These are phyloP conservation scores for Archips crataeganus DNA, from an alignment of 2,888 invertebrate species.

Conservation along the genomic window DNA sequence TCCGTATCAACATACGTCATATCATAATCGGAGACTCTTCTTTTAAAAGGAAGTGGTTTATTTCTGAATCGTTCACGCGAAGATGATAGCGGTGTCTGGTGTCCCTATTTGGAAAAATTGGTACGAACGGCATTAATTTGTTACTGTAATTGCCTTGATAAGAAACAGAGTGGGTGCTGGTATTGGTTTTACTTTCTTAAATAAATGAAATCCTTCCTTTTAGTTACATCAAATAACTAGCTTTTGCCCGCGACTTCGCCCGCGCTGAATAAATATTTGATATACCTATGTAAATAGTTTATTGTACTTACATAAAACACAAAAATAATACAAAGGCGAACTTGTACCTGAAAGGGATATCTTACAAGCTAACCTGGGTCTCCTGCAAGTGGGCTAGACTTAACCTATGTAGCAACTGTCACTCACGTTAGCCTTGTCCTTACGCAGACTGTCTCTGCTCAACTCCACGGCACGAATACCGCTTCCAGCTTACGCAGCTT, in stretches of 20 bases:
- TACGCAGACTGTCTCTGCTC: conserved; percentile 89
- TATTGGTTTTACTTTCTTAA: neutral
- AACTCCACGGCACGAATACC: conserved; percentile 91
- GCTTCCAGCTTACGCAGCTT: conserved; percentile 92
- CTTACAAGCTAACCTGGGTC: too few relatives aligned
- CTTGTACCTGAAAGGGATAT: too few relatives aligned
- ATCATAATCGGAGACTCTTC: conserved; percentile 12
- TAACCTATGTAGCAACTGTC: too few relatives aligned
- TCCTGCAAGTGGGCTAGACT: too few relatives aligned
- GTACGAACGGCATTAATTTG: neutral
- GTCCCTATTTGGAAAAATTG: conserved; percentile 1
- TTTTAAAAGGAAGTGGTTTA: conserved; percentile 18
- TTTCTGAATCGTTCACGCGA: neutral
- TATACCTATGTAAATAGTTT: too few relatives aligned
- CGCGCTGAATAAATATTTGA: too few relatives aligned
- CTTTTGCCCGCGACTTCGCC: too few relatives aligned
- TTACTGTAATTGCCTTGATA: neutral
- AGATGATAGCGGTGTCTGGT: neutral
- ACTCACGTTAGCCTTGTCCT: conserved; percentile 92
- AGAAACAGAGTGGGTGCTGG: neutral
- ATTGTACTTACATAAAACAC: too few relatives aligned
- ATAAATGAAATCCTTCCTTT: too few relatives aligned
- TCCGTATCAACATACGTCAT: conserved; percentile 28
- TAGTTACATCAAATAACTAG: too few relatives aligned
- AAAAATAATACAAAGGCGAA: too few relatives aligned